Evolutionary conservation across 2,113 vertebrate genomes (phyloP).

Genomic region (Anser brachyrhynchus): DNA sequence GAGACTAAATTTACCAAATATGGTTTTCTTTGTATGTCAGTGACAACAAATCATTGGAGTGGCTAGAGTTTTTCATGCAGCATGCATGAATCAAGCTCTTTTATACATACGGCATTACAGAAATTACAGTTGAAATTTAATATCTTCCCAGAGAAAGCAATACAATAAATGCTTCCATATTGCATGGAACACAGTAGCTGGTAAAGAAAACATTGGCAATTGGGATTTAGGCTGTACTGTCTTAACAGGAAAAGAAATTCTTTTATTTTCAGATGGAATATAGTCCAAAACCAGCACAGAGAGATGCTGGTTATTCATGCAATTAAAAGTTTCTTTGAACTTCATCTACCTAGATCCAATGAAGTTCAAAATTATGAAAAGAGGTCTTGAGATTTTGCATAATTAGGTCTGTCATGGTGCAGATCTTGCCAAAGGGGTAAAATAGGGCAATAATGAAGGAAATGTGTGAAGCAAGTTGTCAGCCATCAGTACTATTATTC

Average conservation of each 20-base stretch:
- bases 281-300: background rate
- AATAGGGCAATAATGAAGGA: background rate
- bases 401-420: background rate
- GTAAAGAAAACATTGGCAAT: background rate
- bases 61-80: background rate
- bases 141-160: background rate
- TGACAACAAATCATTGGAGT: slow-evolving; percentile 32
- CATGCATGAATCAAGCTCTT: slow-evolving; percentile 20
- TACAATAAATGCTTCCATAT: background rate
- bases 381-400: background rate
- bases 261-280: slow-evolving; percentile 2
- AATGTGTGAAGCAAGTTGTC: background rate
- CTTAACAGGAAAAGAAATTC: background rate
- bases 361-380: background rate
- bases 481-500: background rate
- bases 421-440: background rate
- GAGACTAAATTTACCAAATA: slow-evolving; percentile 67
- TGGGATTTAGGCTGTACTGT: background rate
- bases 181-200: background rate
- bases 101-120: background rate
- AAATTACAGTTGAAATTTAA: background rate
- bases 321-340: background rate
- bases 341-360: background rate
- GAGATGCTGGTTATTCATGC: background rate
- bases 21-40: slow-evolving; percentile 42